Evolutionary conservation across 2,113 vertebrate genomes (phyloP), one percentile per base, ranked within the genome.

Genomic region (Nymphicus hollandicus): DNA sequence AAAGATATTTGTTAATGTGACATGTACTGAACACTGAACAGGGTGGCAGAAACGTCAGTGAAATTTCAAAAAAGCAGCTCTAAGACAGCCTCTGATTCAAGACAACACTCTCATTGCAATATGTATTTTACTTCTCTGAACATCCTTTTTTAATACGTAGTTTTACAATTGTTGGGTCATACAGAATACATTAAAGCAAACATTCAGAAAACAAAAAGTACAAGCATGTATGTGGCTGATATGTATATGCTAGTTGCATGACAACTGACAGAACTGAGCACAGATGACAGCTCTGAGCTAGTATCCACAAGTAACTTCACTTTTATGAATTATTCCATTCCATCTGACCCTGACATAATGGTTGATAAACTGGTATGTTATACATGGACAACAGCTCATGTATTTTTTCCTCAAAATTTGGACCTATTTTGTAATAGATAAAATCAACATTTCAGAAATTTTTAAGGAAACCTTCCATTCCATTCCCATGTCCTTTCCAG

Each of bases 131-230:
- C 60, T 78, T 78, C 77, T 81, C 88, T 39, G 47, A 91, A 90
- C 35, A 65, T 65, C 47, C 47, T 76, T 68, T 68, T 96, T 95
- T 92, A 95, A 93, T 90, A 93, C 12, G 89, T 76, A 69, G 43
- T 94, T 96, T 93, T 94, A 96, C 93, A 96, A 70, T 11, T 93
- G 55, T 70, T 19, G 1, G 60, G 58, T 88, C 70, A 91, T 56
- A 95, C 24, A 84, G 82, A 91, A 93, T 74, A 92, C 28, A 87
- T 84, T 88, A 88, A 92, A 94, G 70, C 81, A 94, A 92, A 88
- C 83, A 88, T 78, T 96, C 88, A 84, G 79, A n/a, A 88, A 93
- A 74, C n/a, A 60, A 86, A 83, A 78, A 5, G 74, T 70, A 82
- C 63, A 94, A 88, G 78, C 64, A 66, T 39, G 39, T 84, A 35